A percentile compares a stretch with the other conserved stretches of the same genome.
Evolutionary conservation across 2,888 invertebrate species (phyloP).

Genomic region (Anagyrus pseudococci): DNA sequence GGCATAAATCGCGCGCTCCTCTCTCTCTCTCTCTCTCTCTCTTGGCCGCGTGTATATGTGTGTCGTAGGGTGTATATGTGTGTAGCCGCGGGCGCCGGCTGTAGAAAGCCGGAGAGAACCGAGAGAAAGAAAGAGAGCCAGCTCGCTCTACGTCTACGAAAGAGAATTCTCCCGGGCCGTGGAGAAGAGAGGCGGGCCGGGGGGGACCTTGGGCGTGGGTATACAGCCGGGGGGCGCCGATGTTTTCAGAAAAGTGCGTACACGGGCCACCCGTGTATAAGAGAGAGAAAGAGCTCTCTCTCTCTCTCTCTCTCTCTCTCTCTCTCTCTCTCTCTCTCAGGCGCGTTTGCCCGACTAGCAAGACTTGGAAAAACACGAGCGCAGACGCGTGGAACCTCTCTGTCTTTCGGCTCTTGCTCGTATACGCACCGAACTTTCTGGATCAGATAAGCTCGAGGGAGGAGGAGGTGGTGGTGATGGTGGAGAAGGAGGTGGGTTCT

Average conservation of each 20-base stretch:
- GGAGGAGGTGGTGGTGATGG: too few relatives aligned
- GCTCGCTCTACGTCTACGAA: too few relatives aligned
- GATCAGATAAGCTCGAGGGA: conserved; percentile 33
- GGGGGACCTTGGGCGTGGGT: conserved; percentile 42
- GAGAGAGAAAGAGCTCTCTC: too few relatives aligned
- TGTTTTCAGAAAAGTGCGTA: conserved; percentile 55
- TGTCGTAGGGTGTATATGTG: neutral
- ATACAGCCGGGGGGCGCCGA: conserved; percentile 38
- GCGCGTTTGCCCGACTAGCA: too few relatives aligned
- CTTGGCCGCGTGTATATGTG: too few relatives aligned
- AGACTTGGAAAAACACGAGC: conserved; percentile 41
- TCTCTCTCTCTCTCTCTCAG: too few relatives aligned
- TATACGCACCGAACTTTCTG: conserved; percentile 39
- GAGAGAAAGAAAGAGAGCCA: conserved; percentile 11
- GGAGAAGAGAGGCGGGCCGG: conserved; percentile 9
- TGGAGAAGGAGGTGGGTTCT: neutral
- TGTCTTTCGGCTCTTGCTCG: too few relatives aligned
- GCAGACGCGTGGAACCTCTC: conserved; percentile 33
- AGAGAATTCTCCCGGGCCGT: neutral
- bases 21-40: too few relatives aligned
- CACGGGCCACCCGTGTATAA: conserved; percentile 8
- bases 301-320: too few relatives aligned
- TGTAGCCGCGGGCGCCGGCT: conserved; percentile 32
- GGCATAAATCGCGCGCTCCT: too few relatives aligned
- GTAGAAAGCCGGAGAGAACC: neutral